These are phyloP conservation scores for Dryococelus australis DNA, from an alignment of 2,888 invertebrate species.

Conservation along the genomic window DNA sequence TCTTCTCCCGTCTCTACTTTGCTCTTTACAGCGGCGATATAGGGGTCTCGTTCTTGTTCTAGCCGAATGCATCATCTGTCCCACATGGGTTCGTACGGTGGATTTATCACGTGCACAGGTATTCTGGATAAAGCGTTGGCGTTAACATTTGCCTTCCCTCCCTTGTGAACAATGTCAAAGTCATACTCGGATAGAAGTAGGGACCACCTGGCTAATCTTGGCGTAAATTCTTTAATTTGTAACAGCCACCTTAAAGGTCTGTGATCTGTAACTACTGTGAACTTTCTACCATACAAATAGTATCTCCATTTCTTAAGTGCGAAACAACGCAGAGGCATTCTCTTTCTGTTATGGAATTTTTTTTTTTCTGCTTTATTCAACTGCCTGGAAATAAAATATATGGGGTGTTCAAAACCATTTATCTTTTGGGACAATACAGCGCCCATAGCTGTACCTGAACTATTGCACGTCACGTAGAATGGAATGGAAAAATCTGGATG, in stretches of 20 bases:
- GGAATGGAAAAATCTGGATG: not conserved
- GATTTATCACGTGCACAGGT: too few relatives aligned
- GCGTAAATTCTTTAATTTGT: not conserved
- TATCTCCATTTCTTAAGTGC: too few relatives aligned
- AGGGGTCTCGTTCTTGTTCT: not conserved
- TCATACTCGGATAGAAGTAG: too few relatives aligned
- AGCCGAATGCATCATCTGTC: too few relatives aligned
- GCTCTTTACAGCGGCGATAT: not conserved
- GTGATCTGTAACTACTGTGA: not conserved
- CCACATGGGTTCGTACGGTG: not conserved
- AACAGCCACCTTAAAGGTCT: not conserved
- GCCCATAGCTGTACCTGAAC: not conserved
- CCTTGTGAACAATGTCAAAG: too few relatives aligned
- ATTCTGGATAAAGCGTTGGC: not conserved
- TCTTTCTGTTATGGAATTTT: not conserved
- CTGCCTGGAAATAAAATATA: not conserved
- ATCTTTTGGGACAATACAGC: not conserved
- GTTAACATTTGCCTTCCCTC: not conserved
- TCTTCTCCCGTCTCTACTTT: not conserved
- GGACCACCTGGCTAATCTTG: too few relatives aligned
- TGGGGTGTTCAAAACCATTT: not conserved
- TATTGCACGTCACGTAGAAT: not conserved
- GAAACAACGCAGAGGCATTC: too few relatives aligned
- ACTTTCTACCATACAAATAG: slow-evolving; percentile 1
- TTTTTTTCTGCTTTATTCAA: not conserved